Evolutionary conservation across 1,140 invertebrate genomes (phyloP).

Genomic region (Pissodes strobi): DNA sequence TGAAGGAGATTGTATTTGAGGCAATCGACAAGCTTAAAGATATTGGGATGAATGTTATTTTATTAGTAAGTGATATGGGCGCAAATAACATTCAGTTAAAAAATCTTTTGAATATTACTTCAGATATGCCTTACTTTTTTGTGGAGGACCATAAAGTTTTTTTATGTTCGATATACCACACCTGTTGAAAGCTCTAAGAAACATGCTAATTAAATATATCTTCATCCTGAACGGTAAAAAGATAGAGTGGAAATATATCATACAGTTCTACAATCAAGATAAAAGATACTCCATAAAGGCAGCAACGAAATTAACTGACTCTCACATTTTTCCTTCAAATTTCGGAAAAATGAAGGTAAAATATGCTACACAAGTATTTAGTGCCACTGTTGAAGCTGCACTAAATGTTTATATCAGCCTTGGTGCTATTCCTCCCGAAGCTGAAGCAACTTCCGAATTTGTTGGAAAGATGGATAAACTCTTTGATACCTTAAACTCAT

Average conservation of each 20-base stretch:
- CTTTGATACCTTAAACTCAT: conserved; percentile 31
- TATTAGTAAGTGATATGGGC: no score
- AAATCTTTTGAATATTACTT: conserved; percentile 4
- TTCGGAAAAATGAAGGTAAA: conserved; percentile 35
- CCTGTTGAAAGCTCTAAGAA: conserved; percentile 28
- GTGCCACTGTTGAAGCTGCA: conserved; percentile 17
- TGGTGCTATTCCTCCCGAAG: not conserved
- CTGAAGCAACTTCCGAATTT: conserved; percentile 12
- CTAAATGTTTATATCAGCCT: conserved; percentile 17
- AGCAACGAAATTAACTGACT: conserved; percentile 32
- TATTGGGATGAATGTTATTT: no score
- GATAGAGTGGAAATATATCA: conserved; percentile 18
- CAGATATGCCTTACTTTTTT: conserved; percentile 19
- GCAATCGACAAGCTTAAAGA: no score
- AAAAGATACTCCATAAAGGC: not conserved
- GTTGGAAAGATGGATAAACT: conserved; percentile 14
- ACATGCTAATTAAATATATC: conserved; percentile 24
- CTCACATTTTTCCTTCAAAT: conserved; percentile 21
- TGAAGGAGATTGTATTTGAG: no score
- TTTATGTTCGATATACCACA: conserved; percentile 28
- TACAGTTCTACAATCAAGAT: conserved; percentile 20
- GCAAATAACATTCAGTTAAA: no score
- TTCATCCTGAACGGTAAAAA: conserved; percentile 1
- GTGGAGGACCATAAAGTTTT: conserved; percentile 12
- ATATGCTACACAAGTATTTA: conserved; percentile 31